Conservation (phyloP, 1,140 invertebrate genomes). For the Drosophila pachea region DNA sequence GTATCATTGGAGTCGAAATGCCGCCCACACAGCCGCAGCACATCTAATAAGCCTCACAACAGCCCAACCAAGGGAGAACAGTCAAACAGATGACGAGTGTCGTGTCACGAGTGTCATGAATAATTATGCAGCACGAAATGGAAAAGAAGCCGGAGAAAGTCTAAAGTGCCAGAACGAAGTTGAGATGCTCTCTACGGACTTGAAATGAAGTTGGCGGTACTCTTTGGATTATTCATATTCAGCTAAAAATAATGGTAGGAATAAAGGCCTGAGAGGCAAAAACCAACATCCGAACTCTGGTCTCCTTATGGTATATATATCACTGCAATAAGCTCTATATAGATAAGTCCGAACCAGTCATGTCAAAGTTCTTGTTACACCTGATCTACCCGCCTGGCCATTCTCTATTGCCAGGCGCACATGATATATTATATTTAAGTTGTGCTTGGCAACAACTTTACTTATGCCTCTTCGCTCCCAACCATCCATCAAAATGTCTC, state of each 20-base stretch:
- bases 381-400: not conserved
- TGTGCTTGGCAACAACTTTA: slow-evolving; percentile 40
- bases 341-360: not conserved
- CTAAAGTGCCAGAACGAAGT: not conserved
- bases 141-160: not conserved
- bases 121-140: slow-evolving; percentile 43
- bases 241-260: too few species aligned
- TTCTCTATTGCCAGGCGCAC: slow-evolving; percentile 14
- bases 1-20: slow-evolving; percentile 57
- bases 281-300: too few species aligned
- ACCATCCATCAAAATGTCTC: slow-evolving; percentile 55
- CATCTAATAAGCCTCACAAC: slow-evolving; percentile 52
- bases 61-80: slow-evolving; percentile 16
- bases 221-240: too few species aligned
- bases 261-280: too few species aligned
- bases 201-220: too few species aligned
- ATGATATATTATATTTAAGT: slow-evolving; percentile 58
- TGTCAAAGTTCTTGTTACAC: not conserved
- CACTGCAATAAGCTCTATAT: not conserved
- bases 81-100: slow-evolving; percentile 22
- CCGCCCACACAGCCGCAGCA: slow-evolving; percentile 30
- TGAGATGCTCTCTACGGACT: not conserved
- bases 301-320: too few species aligned
- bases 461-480: slow-evolving; percentile 32
- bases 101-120: slow-evolving; percentile 45